Base-by-base conservation (phyloP, 2,797 vertebrate genomes). In the Brachyalestes nurse region DNA sequence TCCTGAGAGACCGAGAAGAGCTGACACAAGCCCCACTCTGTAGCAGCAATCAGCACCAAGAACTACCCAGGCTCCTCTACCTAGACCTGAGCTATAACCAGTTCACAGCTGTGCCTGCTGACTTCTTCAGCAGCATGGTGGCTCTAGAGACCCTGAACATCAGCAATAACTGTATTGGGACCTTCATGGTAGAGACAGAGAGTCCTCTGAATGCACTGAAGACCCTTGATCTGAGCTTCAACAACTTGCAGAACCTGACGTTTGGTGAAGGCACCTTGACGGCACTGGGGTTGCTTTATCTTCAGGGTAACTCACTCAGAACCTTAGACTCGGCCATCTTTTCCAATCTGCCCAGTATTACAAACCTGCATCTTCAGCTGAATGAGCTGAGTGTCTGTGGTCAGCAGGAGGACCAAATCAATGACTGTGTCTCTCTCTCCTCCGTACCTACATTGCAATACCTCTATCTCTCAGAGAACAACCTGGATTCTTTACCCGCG, bases 1-100 rank as follows among this genome's bases (percentile, higher is more conserved):
- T 87, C 10, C 78, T 85, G 45, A 85, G 85, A 70, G 89, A 89
- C 1, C 91, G 90, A 82, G 78, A 83, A 4, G 58, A 82, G 71
- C n/a, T 75, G 1, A 77, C 65, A 5, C 38, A 60, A 5, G 19
- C 53, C 21, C 65, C 71, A 8, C 38, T 23, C 21, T 25, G 60
- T 0, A 34, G 16, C 19, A 92, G 90, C 19, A 21, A 85, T 66
- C 88, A 80, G 73, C 72, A 88, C 70, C 80, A 86, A 1, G 23
- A 90, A 83, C 84, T 93, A 55, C 82, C 86, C 25, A 87, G 82
- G 0, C 93, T 99, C 70, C 79, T 86, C 47, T 93, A 95, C 89
- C 90, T 99, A 86, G 97, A 99, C 83, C 88, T 99, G 91, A 99
- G 98, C 89, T 96, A 95, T 89, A 99, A 99, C 85, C 95, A 95